A percentile compares a stretch with the other conserved stretches of the same genome.
phyloP scores from a whole-genome alignment of 2,113 vertebrate species.

The Zosterops hypoxanthus region DNA sequence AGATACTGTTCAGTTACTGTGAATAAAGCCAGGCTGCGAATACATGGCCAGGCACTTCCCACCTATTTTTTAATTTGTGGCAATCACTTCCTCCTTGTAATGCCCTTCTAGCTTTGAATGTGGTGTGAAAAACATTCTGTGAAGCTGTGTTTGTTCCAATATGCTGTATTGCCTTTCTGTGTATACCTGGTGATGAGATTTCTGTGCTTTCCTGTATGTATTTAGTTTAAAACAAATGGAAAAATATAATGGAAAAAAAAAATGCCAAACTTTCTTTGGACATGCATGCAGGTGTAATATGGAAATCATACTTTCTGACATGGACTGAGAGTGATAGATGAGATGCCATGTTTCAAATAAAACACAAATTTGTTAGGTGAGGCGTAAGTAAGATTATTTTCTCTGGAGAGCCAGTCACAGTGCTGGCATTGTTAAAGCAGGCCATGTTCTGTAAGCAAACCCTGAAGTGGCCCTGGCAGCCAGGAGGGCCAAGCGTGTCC shows the following conservation, averaged over 20 bases:
- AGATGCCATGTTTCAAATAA: background rate
- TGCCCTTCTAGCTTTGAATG: background rate
- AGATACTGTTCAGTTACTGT: background rate
- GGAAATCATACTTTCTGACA: background rate
- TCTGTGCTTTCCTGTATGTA: background rate
- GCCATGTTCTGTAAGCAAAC: accelerated
- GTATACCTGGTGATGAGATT: background rate
- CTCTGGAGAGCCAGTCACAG: background rate
- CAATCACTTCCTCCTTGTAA: background rate
- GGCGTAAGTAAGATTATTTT: background rate
- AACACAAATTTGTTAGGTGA: background rate
- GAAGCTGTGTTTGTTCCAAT: background rate
- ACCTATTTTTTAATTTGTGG: background rate
- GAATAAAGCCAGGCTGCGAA: background rate
- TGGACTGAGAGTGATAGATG: background rate
- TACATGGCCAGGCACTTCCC: background rate
- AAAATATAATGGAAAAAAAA: background rate
- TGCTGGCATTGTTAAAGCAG: background rate
- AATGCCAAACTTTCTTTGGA: background rate
- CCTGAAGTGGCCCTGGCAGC: background rate
- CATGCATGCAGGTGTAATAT: accelerated
- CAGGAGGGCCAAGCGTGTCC: background rate
- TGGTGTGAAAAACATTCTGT: background rate
- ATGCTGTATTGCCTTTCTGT: background rate
- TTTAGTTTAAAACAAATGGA: background rate